A percentile compares a stretch with the other conserved stretches of the same genome.
These are phyloP conservation scores for Pyxicephalus adspersus DNA, from an alignment of 2,113 vertebrate species.

Conservation along the genomic window DNA sequence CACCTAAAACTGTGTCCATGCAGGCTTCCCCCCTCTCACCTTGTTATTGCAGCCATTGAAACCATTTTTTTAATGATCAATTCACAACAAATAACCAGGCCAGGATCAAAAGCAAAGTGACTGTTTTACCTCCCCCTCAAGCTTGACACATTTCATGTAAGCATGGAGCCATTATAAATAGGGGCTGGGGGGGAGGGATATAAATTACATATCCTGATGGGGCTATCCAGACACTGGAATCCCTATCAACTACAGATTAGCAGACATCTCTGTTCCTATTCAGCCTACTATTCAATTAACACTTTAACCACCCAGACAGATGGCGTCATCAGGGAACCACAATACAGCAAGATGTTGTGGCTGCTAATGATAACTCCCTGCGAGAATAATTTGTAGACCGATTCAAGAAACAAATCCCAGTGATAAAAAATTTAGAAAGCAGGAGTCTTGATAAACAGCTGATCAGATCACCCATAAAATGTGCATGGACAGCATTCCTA, in stretches of 20 bases:
- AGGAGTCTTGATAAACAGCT: too few relatives aligned
- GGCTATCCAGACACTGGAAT: background rate
- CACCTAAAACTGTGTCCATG: background rate
- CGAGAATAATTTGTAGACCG: too few relatives aligned
- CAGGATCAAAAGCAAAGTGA: conserved; percentile 22
- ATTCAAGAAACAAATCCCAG: too few relatives aligned
- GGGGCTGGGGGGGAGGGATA: conserved; percentile 34
- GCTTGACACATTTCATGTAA: conserved; percentile 24
- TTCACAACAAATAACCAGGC: background rate
- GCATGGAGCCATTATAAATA: conserved; percentile 37
- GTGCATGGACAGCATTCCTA: too few relatives aligned
- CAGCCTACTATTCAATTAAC: background rate
- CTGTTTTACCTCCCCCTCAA: background rate
- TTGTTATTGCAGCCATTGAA: background rate
- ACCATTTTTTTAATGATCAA: too few relatives aligned
- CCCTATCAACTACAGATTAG: background rate
- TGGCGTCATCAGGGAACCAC: background rate
- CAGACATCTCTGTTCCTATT: background rate
- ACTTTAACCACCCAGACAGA: background rate
- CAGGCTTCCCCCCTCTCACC: background rate
- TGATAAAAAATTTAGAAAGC: too few relatives aligned
- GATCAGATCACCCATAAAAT: too few relatives aligned
- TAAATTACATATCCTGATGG: conserved; percentile 30
- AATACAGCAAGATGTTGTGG: background rate
- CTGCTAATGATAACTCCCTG: too few relatives aligned